Conservation (phyloP, 2,888 invertebrate genomes). For the Dione juno region DNA sequence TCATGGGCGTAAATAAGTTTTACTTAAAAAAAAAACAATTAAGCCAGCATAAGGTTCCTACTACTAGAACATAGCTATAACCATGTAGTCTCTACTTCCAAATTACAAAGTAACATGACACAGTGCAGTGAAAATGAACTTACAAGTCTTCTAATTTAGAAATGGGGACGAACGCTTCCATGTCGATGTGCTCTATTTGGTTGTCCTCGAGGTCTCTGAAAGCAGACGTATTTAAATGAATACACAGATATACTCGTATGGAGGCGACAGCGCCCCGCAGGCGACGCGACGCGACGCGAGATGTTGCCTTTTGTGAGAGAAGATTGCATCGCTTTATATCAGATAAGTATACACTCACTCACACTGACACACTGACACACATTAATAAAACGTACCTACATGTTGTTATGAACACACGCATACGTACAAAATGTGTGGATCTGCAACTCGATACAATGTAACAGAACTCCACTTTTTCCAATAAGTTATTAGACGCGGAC, state of each 20-base stretch:
- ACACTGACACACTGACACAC: background rate
- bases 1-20: too few relatives aligned
- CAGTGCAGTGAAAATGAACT: conserved; percentile 65
- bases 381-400: background rate
- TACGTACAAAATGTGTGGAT: background rate
- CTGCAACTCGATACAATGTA: background rate
- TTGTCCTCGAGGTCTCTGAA: conserved; percentile 95
- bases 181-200: conserved; percentile 91
- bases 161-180: conserved; percentile 91
- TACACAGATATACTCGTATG: conserved; percentile 5
- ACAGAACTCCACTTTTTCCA: background rate
- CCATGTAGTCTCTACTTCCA: too few relatives aligned
- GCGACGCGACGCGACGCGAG: background rate
- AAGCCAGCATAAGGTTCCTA: too few relatives aligned
- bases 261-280: conserved; percentile 7
- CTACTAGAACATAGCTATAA: too few relatives aligned
- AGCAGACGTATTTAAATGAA: conserved; percentile 45
- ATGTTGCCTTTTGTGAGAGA: conserved; percentile 1
- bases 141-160: conserved; percentile 93
- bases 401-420: too few relatives aligned
- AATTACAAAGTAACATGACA: background rate
- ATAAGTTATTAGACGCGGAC: conserved; percentile 8
- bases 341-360: background rate
- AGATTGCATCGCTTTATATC: conserved; percentile 9
- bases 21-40: too few relatives aligned